These are phyloP conservation scores for Volucella zonaria DNA, from an alignment of 2,888 invertebrate genomes.

Conservation along the genomic window DNA sequence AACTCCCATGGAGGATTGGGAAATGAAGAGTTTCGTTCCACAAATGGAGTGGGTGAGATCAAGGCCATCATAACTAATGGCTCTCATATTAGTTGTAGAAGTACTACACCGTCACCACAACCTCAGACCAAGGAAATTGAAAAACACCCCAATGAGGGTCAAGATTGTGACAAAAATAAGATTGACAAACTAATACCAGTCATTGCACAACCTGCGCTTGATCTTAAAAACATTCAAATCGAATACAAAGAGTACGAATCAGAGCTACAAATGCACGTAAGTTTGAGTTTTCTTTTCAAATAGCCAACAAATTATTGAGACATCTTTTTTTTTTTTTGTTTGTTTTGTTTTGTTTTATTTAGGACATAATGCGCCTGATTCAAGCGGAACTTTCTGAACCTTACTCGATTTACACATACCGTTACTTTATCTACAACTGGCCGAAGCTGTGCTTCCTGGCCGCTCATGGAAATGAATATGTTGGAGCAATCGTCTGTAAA, in stretches of 20 bases:
- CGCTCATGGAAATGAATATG: slow-evolving; percentile 92
- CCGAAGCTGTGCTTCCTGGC: slow-evolving; percentile 99
- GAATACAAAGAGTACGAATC: slow-evolving; percentile 92
- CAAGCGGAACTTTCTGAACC: slow-evolving; percentile 99
- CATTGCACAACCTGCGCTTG: slow-evolving; percentile 58
- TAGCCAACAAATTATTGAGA: neutral
- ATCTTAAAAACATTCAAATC: slow-evolving; percentile 78
- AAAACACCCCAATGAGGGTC: neutral
- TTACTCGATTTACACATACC: slow-evolving; percentile 99
- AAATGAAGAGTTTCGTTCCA: slow-evolving; percentile 1
- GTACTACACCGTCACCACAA: slow-evolving; percentile 55
- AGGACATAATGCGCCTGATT: slow-evolving; percentile 98
- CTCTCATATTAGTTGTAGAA: slow-evolving; percentile 62
- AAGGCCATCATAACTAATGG: slow-evolving; percentile 48
- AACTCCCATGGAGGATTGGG: neutral
- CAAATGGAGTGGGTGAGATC: neutral
- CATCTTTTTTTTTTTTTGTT: slow-evolving; percentile 6
- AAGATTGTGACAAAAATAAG: slow-evolving; percentile 24
- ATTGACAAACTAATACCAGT: slow-evolving; percentile 47
- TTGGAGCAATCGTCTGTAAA: slow-evolving; percentile 99
- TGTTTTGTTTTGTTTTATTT: slow-evolving; percentile 39
- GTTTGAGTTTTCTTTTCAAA: slow-evolving; percentile 49
- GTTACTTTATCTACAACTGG: slow-evolving; percentile 99
- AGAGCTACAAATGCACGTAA: slow-evolving; percentile 95
- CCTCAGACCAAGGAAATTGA: slow-evolving; percentile 29